Conservation (phyloP, 2,888 invertebrate genomes). For the Eledona agricola region DNA sequence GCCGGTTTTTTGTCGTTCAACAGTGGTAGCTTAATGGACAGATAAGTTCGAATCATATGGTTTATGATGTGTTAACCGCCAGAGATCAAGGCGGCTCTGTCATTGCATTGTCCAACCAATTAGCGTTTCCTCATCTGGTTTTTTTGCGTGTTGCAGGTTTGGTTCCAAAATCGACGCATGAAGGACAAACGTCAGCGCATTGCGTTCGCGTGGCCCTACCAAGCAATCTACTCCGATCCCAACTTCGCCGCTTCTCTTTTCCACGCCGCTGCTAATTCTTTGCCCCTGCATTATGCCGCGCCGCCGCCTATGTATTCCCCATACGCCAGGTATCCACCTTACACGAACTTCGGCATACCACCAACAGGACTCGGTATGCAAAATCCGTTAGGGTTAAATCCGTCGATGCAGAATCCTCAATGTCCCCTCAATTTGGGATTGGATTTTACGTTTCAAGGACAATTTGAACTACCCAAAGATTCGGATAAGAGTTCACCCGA, state of each 20-base stretch:
- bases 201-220: conserved; percentile 95
- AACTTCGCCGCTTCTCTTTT: conserved; percentile 91
- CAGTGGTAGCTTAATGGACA: conserved; percentile 58
- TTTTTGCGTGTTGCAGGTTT: conserved; percentile 73
- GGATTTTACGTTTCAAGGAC: conserved; percentile 48
- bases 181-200: conserved; percentile 97
- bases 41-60: conserved; percentile 60
- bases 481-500: conserved; percentile 57
- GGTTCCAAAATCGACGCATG: conserved; percentile 98
- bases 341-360: conserved; percentile 58
- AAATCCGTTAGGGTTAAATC: conserved; percentile 52
- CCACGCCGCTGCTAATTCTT: conserved; percentile 82
- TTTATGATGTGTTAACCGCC: conserved; percentile 61
- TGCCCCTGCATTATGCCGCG: conserved; percentile 65
- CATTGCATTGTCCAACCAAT: conserved; percentile 23
- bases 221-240: conserved; percentile 93
- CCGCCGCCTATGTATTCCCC: conserved; percentile 69
- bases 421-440: conserved; percentile 50
- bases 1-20: conserved; percentile 15
- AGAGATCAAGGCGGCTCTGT: conserved; percentile 52
- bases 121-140: conserved; percentile 13
- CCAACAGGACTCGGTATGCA: conserved; percentile 63
- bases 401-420: conserved; percentile 53
- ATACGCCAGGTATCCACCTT: conserved; percentile 67
- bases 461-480: conserved; percentile 41